Evolutionary conservation across 2,113 vertebrate species (phyloP).

Genomic region (Chrysemys picta): DNA sequence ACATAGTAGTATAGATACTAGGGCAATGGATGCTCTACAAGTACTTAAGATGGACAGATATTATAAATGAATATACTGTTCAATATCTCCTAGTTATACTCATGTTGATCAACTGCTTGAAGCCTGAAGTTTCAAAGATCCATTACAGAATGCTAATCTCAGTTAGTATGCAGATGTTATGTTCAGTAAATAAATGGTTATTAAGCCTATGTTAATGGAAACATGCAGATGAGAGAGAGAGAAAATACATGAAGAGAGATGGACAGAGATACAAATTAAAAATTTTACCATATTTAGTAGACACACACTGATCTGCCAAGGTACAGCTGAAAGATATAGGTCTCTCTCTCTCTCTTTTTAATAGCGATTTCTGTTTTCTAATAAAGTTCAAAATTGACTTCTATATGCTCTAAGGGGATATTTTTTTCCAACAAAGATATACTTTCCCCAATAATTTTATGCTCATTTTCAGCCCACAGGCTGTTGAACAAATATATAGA

Average conservation of each 20-base stretch:
- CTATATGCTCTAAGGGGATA: background rate
- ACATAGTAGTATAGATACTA: background rate
- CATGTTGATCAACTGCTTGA: background rate
- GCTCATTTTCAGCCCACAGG: background rate
- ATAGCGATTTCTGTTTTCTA: background rate
- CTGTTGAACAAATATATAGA: background rate
- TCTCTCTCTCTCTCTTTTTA: background rate
- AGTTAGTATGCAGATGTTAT: background rate
- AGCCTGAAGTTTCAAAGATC: background rate
- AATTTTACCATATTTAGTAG: background rate
- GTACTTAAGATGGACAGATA: background rate
- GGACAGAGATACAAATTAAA: background rate
- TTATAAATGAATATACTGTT: background rate
- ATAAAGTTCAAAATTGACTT: background rate
- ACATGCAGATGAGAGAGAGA: rapidly evolving
- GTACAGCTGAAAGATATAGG: background rate
- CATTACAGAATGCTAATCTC: background rate
- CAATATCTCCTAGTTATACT: background rate
- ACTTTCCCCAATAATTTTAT: background rate
- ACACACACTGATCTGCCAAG: background rate
- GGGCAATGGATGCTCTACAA: background rate
- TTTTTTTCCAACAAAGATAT: background rate
- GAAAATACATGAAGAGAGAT: background rate
- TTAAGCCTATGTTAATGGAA: background rate
- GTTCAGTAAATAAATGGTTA: background rate